Conservation (phyloP, 2,888 invertebrate genomes). For the Leptogaster cylindrica region DNA sequence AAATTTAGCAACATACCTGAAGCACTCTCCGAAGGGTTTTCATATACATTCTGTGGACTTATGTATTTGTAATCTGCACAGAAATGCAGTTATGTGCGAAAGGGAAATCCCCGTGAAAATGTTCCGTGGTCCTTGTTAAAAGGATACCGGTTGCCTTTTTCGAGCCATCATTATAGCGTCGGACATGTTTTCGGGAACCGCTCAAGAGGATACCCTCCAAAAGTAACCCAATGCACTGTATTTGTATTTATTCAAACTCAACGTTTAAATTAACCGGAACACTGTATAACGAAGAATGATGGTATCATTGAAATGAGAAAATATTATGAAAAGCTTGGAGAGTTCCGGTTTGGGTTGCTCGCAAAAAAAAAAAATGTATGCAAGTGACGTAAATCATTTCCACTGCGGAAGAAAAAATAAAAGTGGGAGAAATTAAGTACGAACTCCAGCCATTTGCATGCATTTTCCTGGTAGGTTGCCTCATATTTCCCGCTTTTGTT, state of each 20-base stretch:
- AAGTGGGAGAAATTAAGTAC: constrained; percentile 12
- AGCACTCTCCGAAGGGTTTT: no score
- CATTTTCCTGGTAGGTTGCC: constrained; percentile 11
- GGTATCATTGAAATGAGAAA: constrained; percentile 26
- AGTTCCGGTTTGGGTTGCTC: background rate
- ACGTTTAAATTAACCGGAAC: constrained; percentile 26
- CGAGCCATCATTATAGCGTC: no score
- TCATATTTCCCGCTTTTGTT: background rate
- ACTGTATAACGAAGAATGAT: constrained; percentile 23
- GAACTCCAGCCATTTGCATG: constrained; percentile 30
- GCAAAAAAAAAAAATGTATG: constrained; percentile 20
- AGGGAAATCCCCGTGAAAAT: no score
- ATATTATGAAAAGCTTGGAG: constrained; percentile 18
- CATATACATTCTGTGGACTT: no score
- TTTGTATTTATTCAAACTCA: constrained; percentile 29
- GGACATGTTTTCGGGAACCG: no score
- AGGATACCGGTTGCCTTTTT: no score
- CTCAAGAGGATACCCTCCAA: background rate
- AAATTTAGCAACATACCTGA: no score
- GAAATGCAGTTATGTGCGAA: no score
- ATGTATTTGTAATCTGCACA: no score
- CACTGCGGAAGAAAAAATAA: constrained; percentile 9
- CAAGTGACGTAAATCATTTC: constrained; percentile 41
- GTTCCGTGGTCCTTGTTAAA: no score
- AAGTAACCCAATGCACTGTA: background rate